Evolutionary conservation across 1,140 invertebrate genomes (phyloP).

Genomic region (Potamilus streckersoni): DNA sequence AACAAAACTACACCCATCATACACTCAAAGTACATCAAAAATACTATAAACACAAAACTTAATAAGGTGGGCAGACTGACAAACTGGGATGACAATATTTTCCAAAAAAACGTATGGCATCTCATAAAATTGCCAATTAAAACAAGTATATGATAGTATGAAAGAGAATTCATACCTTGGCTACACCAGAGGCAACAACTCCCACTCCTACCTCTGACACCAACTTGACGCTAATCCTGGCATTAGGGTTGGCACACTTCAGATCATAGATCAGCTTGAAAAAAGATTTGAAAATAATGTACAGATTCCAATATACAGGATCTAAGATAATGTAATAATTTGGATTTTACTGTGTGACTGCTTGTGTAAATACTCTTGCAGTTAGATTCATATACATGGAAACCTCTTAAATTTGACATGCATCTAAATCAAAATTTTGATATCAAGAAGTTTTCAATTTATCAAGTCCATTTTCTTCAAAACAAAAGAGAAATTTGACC

Average conservation of each 20-base stretch:
- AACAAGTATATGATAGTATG: too few species aligned
- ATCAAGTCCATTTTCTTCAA: neutral
- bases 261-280: slow-evolving; percentile 93
- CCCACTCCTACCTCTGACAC: slow-evolving; percentile 99
- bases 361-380: neutral
- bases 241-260: slow-evolving; percentile 96
- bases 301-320: too few species aligned
- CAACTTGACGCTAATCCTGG: slow-evolving; percentile 96
- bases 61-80: too few species aligned
- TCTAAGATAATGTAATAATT: too few species aligned
- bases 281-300: slow-evolving; percentile 15
- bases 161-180: slow-evolving; percentile 77
- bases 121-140: too few species aligned
- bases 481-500: neutral
- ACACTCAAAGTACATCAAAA: too few species aligned
- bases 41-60: too few species aligned
- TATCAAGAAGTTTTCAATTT: neutral
- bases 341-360: too few species aligned
- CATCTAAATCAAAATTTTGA: neutral
- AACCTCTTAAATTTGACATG: neutral
- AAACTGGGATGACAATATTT: too few species aligned
- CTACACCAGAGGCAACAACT: slow-evolving; percentile 96
- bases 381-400: neutral
- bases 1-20: too few species aligned
- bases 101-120: too few species aligned